Evolutionary conservation across 2,113 vertebrate genomes (phyloP).

Genomic region (Neolamprologus sp.): DNA sequence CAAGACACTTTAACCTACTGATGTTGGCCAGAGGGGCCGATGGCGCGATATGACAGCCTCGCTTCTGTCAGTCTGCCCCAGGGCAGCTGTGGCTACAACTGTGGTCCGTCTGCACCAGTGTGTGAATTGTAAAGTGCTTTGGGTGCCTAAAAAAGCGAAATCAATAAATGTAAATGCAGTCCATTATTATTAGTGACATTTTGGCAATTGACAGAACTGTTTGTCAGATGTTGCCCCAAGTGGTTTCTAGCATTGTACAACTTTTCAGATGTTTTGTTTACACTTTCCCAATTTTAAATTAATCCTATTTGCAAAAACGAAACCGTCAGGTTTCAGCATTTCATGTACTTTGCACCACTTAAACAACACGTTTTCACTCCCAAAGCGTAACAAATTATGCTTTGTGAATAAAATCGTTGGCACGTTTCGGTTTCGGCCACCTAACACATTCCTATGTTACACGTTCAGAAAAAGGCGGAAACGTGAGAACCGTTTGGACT

Average conservation of each 20-base stretch:
- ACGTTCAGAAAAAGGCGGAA: rapidly evolving
- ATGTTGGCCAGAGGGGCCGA: rapidly evolving
- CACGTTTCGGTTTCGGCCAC: rapidly evolving
- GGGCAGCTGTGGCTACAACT: not conserved
- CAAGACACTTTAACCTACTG: rapidly evolving
- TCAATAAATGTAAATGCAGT: not conserved
- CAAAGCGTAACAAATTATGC: rapidly evolving
- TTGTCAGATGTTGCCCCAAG: not conserved
- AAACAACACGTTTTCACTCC: not conserved
- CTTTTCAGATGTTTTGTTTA: not conserved
- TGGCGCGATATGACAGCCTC: not conserved
- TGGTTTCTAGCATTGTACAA: rapidly evolving
- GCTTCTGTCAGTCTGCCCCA: rapidly evolving
- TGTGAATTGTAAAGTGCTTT: not conserved
- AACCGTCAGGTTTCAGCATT: rapidly evolving
- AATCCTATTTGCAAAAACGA: not conserved
- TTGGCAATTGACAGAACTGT: not conserved
- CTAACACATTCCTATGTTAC: not conserved
- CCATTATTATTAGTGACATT: not conserved
- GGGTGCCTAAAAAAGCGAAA: not conserved
- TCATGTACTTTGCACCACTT: rapidly evolving
- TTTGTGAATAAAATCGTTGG: rapidly evolving
- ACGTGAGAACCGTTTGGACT: not conserved
- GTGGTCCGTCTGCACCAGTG: rapidly evolving
- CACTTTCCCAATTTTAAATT: rapidly evolving